Percentiles rank a stretch among this genome's conserved stretches.
Evolutionary conservation across 2,888 invertebrate species (phyloP).

Genomic region (Cyclophora albipunctata): DNA sequence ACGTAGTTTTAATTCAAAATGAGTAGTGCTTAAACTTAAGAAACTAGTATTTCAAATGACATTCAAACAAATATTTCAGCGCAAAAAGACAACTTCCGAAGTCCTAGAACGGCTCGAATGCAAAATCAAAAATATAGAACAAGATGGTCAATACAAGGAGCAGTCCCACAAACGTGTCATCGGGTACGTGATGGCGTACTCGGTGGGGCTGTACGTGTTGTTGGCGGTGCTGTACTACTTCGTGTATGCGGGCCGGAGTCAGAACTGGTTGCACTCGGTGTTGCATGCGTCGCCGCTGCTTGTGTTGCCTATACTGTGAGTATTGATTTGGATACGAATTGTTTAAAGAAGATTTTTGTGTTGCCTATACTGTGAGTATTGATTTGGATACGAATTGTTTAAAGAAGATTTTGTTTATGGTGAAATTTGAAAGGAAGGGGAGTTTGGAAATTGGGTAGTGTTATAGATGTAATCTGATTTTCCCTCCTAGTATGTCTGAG

Average conservation of each 20-base stretch:
- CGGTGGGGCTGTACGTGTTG: conserved; percentile 81
- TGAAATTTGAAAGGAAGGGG: too few species aligned
- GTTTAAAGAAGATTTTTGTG: too few species aligned
- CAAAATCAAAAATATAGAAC: conserved; percentile 87
- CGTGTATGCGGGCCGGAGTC: conserved; percentile 86
- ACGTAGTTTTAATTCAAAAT: too few species aligned
- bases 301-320: conserved; percentile 90
- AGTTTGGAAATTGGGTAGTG: too few species aligned
- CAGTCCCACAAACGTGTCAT: conserved; percentile 87
- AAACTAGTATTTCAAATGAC: neutral
- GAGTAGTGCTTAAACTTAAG: too few species aligned
- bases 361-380: conserved; percentile 90
- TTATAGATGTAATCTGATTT: too few species aligned
- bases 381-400: too few species aligned
- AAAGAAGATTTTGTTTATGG: too few species aligned
- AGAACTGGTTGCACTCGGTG: conserved; percentile 80
- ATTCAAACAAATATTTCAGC: conserved; percentile 30
- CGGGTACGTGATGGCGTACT: conserved; percentile 82
- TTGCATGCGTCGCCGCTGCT: conserved; percentile 86
- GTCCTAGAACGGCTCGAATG: conserved; percentile 82
- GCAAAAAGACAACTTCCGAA: conserved; percentile 65
- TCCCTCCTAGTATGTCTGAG: too few species aligned
- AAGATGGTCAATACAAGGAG: conserved; percentile 86
- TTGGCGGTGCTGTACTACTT: conserved; percentile 85
- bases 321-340: conserved; percentile 19